Conservation (phyloP, 2,888 invertebrate genomes). For the Himalopsyche kuldschensis region DNA sequence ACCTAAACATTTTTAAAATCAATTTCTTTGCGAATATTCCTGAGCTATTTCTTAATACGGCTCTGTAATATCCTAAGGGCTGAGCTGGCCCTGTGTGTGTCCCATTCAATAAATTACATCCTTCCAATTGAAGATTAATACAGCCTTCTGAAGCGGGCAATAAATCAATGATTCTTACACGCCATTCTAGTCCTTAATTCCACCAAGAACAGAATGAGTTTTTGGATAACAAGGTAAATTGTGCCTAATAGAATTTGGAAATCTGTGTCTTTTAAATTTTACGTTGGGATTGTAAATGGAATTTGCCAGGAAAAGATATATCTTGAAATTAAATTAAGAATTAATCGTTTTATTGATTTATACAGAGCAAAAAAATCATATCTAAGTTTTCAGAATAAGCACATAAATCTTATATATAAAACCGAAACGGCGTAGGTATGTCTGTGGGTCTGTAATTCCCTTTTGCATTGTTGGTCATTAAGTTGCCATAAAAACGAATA, state of each 20-base stretch:
- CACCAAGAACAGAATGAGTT: not conserved
- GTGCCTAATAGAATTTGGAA: not conserved
- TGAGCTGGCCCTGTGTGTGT: conserved; percentile 8
- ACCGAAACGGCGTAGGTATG: no score
- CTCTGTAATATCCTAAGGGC: not conserved
- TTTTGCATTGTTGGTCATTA: no score
- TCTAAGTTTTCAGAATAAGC: not conserved
- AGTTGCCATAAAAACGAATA: no score
- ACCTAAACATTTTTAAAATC: no score
- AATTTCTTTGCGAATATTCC: not conserved
- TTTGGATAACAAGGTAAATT: not conserved
- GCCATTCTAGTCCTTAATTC: conserved; percentile 15
- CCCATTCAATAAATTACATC: conserved; percentile 34
- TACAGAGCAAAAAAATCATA: not conserved
- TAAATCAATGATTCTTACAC: conserved; percentile 22
- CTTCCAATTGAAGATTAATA: conserved; percentile 36
- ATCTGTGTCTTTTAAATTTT: not conserved
- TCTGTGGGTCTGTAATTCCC: no score
- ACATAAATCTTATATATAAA: no score
- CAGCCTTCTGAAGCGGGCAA: conserved; percentile 19
- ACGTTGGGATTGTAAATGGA: not conserved
- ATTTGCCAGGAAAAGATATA: not conserved
- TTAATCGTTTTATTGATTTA: not conserved
- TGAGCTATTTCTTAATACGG: not conserved
- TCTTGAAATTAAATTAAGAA: not conserved